Conservation (phyloP, 2,888 invertebrate species). For the Tipula vernalis region DNA sequence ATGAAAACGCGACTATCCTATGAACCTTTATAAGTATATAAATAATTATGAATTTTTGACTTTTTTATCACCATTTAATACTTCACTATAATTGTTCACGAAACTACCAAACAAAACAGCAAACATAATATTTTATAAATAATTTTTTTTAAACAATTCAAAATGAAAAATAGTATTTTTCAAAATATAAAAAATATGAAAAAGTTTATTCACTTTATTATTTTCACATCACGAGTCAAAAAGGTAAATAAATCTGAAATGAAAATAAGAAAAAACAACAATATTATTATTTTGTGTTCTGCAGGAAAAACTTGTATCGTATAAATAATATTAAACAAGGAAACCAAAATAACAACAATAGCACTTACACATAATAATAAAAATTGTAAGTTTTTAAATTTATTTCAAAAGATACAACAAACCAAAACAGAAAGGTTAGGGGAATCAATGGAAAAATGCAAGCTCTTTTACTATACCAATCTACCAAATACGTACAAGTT, state of each 20-base stretch:
- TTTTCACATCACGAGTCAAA: background rate
- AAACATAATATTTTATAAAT: background rate
- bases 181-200: background rate
- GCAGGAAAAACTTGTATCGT: background rate
- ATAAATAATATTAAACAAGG: background rate
- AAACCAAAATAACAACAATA: background rate
- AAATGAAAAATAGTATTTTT: background rate
- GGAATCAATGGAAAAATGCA: background rate
- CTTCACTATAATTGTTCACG: background rate
- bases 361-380: background rate
- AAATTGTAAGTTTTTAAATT: background rate
- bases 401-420: background rate
- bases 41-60: background rate
- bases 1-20: background rate
- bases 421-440: background rate
- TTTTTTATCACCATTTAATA: background rate
- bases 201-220: background rate
- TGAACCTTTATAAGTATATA: conserved; percentile 19
- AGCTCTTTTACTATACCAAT: background rate
- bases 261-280: background rate
- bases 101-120: background rate
- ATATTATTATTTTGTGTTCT: background rate
- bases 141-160: background rate
- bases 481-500: background rate
- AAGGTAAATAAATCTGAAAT: background rate